A percentile compares a stretch with the other conserved stretches of the same genome.
Evolutionary conservation across 2,113 vertebrate species (phyloP).

Genomic region (Sylvilagus bachmani): DNA sequence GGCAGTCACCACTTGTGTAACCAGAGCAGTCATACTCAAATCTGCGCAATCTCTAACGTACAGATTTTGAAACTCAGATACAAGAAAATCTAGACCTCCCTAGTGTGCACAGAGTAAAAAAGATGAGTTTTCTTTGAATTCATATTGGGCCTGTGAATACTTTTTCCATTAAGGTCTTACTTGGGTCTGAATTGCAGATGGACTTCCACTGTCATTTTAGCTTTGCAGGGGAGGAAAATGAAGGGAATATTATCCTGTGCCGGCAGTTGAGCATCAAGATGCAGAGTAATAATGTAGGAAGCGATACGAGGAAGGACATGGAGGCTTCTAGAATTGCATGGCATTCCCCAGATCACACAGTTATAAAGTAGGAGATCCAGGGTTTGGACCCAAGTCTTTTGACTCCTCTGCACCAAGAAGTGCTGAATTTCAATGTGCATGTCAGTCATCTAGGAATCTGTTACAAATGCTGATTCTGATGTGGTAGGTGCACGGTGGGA

Average conservation of each 20-base stretch:
- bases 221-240: not conserved
- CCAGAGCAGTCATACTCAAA: not conserved
- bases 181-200: not conserved
- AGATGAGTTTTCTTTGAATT: not conserved
- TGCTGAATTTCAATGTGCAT: not conserved
- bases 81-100: not conserved
- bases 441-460: not conserved
- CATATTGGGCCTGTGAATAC: not conserved
- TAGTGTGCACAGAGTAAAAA: not conserved
- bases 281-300: not conserved
- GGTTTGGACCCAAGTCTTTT: not conserved
- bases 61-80: constrained; percentile 50
- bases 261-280: not conserved
- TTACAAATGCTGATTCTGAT: not conserved
- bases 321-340: not conserved
- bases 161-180: constrained; percentile 1
- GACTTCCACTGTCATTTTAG: not conserved
- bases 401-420: not conserved
- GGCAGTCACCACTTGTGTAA: not conserved
- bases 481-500: not conserved
- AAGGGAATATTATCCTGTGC: not conserved
- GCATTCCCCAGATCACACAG: constrained; percentile 1
- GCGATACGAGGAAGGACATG: not conserved
- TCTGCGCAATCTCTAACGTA: not conserved
- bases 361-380: not conserved